A percentile compares a stretch with the other conserved stretches of the same genome.
These are phyloP conservation scores for Eunapius fragilis DNA, from an alignment of 37 sponge, comb jelly and placozoan genomes.

Conservation along the genomic window DNA sequence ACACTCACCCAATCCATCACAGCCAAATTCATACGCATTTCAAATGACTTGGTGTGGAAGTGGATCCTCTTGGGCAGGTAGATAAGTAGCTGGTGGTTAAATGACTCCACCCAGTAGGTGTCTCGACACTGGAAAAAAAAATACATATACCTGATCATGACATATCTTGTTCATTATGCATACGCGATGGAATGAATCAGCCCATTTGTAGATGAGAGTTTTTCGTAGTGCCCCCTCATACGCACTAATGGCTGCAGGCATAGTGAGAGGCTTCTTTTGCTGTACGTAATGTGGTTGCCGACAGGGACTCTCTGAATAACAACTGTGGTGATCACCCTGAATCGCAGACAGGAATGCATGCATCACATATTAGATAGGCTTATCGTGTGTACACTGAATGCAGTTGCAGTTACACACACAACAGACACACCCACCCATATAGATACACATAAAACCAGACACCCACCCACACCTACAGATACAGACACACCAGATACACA, in stretches of 20 bases:
- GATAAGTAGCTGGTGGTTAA: slow-evolving; percentile 2
- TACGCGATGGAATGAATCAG: slow-evolving; percentile 11
- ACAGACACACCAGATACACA: neutral
- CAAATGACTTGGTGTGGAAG: slow-evolving; percentile 7
- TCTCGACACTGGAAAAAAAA: slow-evolving; percentile 23
- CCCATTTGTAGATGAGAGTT: neutral
- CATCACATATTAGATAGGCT: no score
- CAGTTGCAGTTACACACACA: neutral
- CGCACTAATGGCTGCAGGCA: neutral
- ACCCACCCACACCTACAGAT: neutral
- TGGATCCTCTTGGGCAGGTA: slow-evolving; percentile 29
- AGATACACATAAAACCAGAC: neutral
- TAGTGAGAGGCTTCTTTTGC: slow-evolving; percentile 3
- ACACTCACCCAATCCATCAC: slow-evolving; percentile 24
- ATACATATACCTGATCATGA: neutral
- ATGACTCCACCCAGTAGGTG: slow-evolving; percentile 23
- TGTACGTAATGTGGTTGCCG: no score
- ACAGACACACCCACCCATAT: neutral
- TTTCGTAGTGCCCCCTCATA: neutral
- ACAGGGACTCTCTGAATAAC: no score
- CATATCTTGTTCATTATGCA: neutral
- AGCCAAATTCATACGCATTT: slow-evolving; percentile 25
- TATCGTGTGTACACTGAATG: no score
- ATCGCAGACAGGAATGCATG: no score
- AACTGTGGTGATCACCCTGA: no score